Evolutionary conservation across 2,888 invertebrate genomes (phyloP).

Genomic region (Abscondita cerata): DNA sequence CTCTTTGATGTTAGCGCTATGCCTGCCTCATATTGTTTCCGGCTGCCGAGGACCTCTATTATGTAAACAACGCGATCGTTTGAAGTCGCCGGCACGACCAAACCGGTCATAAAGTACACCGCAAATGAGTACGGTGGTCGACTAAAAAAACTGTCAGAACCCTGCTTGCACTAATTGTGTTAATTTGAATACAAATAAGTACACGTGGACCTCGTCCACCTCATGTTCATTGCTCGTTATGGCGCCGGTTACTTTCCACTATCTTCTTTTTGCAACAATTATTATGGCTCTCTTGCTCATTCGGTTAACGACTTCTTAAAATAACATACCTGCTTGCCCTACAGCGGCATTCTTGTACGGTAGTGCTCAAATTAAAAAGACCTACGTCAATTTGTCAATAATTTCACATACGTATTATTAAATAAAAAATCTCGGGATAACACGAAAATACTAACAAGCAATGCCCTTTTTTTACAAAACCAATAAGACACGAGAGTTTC

Average conservation of each 20-base stretch:
- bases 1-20: conserved; percentile 57
- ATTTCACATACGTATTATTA: conserved; percentile 5
- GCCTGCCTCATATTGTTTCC: conserved; percentile 61
- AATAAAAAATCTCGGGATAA: background rate
- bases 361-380: conserved; percentile 26
- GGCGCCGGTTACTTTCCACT: conserved; percentile 22
- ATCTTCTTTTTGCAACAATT: conserved; percentile 30
- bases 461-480: too few species aligned
- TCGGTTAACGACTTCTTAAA: conserved; percentile 33
- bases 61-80: conserved; percentile 72
- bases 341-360: conserved; percentile 22
- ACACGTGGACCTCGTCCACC: conserved; percentile 40
- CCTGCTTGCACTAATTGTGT: conserved; percentile 45
- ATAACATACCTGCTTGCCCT: conserved; percentile 24
- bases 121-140: conserved; percentile 51
- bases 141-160: conserved; percentile 31
- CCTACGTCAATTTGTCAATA: conserved; percentile 13
- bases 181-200: conserved; percentile 49
- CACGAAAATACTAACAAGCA: too few species aligned
- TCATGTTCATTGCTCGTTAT: conserved; percentile 28
- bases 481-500: too few species aligned
- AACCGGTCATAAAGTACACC: conserved; percentile 58
- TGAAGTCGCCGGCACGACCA: conserved; percentile 65
- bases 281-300: conserved; percentile 17
- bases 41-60: conserved; percentile 71